Conservation (phyloP, 2,113 vertebrate species). For the Rhea pennata region DNA sequence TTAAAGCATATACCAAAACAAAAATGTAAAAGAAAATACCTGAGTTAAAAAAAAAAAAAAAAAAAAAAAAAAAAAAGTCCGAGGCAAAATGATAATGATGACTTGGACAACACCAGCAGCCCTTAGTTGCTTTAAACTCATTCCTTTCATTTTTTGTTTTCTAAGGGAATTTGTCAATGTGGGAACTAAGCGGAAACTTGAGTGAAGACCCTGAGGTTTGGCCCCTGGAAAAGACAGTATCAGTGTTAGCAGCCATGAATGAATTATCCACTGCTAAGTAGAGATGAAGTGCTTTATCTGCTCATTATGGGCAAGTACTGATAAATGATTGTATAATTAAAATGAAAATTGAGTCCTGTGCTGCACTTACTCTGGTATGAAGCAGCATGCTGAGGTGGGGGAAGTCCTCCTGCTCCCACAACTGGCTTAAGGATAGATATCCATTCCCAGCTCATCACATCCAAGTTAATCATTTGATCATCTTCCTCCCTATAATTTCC, state of each 20-base stretch:
- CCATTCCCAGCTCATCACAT: not conserved
- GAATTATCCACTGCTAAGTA: slow-evolving; percentile 19
- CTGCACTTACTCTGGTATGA: not conserved
- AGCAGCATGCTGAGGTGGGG: not conserved
- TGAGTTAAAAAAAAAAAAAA: not conserved
- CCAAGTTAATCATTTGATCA: not conserved
- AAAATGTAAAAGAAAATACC: not conserved
- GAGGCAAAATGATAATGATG: not conserved
- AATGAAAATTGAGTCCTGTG: slow-evolving; percentile 28
- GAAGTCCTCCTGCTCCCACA: fast-evolving
- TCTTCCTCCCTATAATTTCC: not conserved
- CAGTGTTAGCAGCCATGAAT: not conserved
- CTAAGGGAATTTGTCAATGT: not conserved
- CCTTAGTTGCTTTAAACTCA: not conserved
- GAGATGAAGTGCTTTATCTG: slow-evolving; percentile 10
- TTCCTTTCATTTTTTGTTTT: not conserved
- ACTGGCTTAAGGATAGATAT: not conserved
- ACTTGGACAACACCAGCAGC: not conserved
- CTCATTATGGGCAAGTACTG: slow-evolving; percentile 16
- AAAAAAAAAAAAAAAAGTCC: not conserved
- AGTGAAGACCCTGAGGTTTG: not conserved
- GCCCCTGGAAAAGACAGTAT: not conserved
- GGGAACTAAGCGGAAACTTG: not conserved
- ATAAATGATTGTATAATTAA: slow-evolving; percentile 59
- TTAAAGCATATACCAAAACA: not conserved